Percentiles rank a stretch among this genome's conserved stretches.
phyloP scores from a whole-genome alignment of 1,140 invertebrate species.

The Paracyclopina nana region DNA sequence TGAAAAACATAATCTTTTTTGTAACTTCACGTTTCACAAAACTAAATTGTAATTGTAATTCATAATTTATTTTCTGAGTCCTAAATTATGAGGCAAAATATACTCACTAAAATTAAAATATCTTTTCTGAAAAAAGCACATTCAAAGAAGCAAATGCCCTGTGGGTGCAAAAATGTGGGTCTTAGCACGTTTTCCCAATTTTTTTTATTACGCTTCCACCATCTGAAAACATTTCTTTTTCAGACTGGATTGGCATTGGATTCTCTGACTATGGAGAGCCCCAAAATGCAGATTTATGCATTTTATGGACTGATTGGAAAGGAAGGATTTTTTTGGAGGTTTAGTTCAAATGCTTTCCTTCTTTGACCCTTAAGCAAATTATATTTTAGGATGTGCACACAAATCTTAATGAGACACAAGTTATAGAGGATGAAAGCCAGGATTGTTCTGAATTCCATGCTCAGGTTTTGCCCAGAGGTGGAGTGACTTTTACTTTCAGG shows the following conservation, averaged over 20 bases:
- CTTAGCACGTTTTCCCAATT: too few relatives aligned
- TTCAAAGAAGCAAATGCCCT: too few relatives aligned
- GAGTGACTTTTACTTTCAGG: conserved; percentile 47
- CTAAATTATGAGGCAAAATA: too few relatives aligned
- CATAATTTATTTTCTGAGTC: too few relatives aligned
- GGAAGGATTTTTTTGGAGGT: conserved; percentile 22
- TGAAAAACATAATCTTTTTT: too few relatives aligned
- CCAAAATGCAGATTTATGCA: conserved; percentile 57
- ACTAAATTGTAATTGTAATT: too few relatives aligned
- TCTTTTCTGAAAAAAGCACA: too few relatives aligned
- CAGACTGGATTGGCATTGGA: conserved; percentile 63
- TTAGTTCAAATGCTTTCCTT: background rate
- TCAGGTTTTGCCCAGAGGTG: conserved; percentile 30
- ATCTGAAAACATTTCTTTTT: too few relatives aligned
- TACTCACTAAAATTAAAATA: too few relatives aligned
- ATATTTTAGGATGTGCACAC: conserved; percentile 9
- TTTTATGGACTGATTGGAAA: conserved; percentile 52
- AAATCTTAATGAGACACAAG: conserved; percentile 22
- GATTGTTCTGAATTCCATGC: conserved; percentile 51
- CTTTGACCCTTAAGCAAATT: background rate
- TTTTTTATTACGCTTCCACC: too few relatives aligned
- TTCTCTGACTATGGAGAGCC: conserved; percentile 71
- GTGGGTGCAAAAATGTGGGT: too few relatives aligned
- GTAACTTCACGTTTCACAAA: too few relatives aligned
- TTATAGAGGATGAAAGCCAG: conserved; percentile 49